These are phyloP conservation scores for Pentamera pediparva DNA, from an alignment of 53 echinoderm and acorn worm genomes.

Conservation along the genomic window DNA sequence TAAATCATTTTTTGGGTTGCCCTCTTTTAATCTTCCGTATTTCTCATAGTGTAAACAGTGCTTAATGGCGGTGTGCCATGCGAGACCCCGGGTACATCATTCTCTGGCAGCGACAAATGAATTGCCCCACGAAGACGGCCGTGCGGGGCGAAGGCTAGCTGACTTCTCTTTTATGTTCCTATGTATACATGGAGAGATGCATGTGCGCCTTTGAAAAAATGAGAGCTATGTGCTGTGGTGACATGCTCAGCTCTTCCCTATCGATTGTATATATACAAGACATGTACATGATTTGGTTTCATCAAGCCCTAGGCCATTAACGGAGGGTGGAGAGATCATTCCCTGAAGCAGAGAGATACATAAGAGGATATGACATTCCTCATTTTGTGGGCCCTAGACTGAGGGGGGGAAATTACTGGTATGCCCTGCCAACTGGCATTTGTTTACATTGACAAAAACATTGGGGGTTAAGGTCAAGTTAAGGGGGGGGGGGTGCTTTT, in stretches of 20 bases:
- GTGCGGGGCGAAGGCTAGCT: too few species aligned
- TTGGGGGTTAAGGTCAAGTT: conserved; percentile 39
- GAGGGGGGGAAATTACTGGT: conserved; percentile 36
- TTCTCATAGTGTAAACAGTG: conserved; percentile 41
- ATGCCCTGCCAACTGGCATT: conserved; percentile 33
- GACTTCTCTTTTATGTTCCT: too few species aligned
- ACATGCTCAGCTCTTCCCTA: neutral
- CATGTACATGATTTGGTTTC: conserved; percentile 34
- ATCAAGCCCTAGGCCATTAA: conserved; percentile 35
- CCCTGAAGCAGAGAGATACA: neutral
- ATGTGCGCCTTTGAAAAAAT: conserved; percentile 14
- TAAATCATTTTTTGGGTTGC: conserved; percentile 11
- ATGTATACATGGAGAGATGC: too few species aligned
- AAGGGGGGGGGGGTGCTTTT: conserved; percentile 19
- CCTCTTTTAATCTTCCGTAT: conserved; percentile 23
- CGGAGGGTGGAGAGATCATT: neutral
- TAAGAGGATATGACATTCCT: conserved; percentile 1
- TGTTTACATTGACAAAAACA: conserved; percentile 43
- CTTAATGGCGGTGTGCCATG: conserved; percentile 19
- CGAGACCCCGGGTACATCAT: neutral
- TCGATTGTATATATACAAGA: conserved; percentile 29
- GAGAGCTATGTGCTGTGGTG: conserved; percentile 17
- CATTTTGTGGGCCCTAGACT: conserved; percentile 34
- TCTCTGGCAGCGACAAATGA: conserved; percentile 14
- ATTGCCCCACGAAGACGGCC: neutral